Base-by-base conservation (phyloP, 1,140 invertebrate species). In the Drosophila nasuta region DNA sequence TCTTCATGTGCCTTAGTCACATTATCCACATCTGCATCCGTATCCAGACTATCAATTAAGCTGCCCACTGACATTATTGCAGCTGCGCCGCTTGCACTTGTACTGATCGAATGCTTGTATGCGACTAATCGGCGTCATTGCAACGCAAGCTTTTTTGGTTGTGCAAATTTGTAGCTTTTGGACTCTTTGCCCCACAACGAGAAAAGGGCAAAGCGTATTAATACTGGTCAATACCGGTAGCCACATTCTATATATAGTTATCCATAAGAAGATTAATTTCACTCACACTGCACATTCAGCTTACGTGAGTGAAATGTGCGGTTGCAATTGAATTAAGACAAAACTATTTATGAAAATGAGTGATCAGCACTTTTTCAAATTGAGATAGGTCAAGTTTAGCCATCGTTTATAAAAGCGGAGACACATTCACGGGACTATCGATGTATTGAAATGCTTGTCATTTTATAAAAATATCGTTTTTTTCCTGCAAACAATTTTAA, bases 151-250 rank as follows among this genome's bases (percentile, higher is more conserved):
- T 78, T 75, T 76, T 38, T 38, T 49, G 30, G 25, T 3, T 8
- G 8, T 38, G 41, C 13, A 49, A 41, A 38, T 58, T 62, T 54
- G n/a, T 45, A 67, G 77, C 77, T 76, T 79, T 75, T 48, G 38
- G 38, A 11, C 54, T 64, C 17, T 25, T 30, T 11, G 57, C 58
- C 65, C 20, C 10, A 5, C 41, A 33, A 38, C 35, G 2, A 10
- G 7, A 38, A n/a, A n/a, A 59, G 43, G 41, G 66, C 15, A 43
- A 35, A 38, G 17, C 28, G 64, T 41, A 38, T 68, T 6, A 70
- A 62, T 78, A 65, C 72, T 60, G 38, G 65, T 69, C 41, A 54
- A 56, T 75, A 75, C 75, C 25, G 48, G 75, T 75, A 54, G 43
- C 15, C 52, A 38, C 51, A 43, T 30, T 45, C 59, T 64, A 77